Conservation (phyloP, 2,113 vertebrate species). For the Empidonax traillii region DNA sequence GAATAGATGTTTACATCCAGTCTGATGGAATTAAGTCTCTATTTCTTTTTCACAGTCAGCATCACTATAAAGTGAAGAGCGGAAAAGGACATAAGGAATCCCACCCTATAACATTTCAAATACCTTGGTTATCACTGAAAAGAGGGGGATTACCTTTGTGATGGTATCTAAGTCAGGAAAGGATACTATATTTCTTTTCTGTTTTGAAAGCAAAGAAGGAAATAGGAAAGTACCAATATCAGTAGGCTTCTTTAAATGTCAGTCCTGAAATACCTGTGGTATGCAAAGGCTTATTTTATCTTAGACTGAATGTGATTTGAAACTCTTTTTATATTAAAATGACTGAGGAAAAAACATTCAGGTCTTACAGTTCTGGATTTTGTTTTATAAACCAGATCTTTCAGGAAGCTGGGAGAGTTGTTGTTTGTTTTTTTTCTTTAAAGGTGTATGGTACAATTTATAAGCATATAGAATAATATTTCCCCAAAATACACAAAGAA, state of each 20-base stretch:
- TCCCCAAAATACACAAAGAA: neutral
- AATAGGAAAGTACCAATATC: neutral
- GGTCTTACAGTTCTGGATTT: neutral
- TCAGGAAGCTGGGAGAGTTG: neutral
- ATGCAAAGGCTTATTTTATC: neutral
- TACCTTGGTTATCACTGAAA: neutral
- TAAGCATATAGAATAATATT: neutral
- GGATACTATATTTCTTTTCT: neutral
- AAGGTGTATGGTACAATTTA: neutral
- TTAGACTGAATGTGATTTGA: neutral
- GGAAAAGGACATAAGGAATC: neutral
- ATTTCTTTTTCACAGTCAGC: neutral
- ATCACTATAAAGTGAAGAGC: neutral
- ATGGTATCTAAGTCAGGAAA: neutral
- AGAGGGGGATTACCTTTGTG: neutral
- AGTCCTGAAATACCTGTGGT: neutral
- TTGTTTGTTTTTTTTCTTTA: neutral
- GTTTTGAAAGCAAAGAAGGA: neutral
- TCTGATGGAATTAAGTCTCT: neutral
- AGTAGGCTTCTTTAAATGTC: neutral
- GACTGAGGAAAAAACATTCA: neutral
- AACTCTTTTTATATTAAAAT: neutral
- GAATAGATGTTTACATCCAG: neutral
- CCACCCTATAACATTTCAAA: rapidly evolving
- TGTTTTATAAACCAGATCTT: neutral